A percentile compares a stretch with the other conserved stretches of the same genome.
phyloP scores from a whole-genome alignment of 2,888 invertebrate genomes.

The Pammene fasciana region DNA sequence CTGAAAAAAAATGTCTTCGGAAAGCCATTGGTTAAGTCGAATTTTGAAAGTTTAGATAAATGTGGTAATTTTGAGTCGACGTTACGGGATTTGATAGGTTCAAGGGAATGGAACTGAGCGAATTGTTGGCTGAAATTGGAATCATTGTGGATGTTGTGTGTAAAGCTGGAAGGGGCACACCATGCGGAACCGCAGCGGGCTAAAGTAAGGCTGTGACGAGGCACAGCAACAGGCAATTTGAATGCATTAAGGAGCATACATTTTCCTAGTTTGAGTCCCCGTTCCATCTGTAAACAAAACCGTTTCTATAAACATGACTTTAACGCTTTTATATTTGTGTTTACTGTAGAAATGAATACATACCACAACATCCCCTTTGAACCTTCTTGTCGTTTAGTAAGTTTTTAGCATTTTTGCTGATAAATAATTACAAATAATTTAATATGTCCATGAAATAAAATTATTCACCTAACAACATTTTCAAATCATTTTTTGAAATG shows the following conservation, averaged over 20 bases:
- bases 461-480: not conserved
- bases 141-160: not conserved
- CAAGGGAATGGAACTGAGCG: slow-evolving; percentile 55
- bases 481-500: slow-evolving; percentile 13
- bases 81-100: slow-evolving; percentile 47
- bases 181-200: slow-evolving; percentile 5
- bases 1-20: slow-evolving; percentile 64
- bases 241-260: slow-evolving; percentile 40
- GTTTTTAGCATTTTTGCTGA: slow-evolving; percentile 21
- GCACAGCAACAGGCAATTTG: slow-evolving; percentile 14
- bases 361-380: slow-evolving; percentile 52
- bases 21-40: slow-evolving; percentile 54
- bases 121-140: slow-evolving; percentile 35
- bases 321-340: no score
- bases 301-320: no score
- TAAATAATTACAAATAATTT: slow-evolving; percentile 30
- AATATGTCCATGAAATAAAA: not conserved
- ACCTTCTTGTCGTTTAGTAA: slow-evolving; percentile 17
- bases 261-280: slow-evolving; percentile 51
- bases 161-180: not conserved
- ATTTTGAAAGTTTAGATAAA: slow-evolving; percentile 47
- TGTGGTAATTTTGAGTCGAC: slow-evolving; percentile 51
- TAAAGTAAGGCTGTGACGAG: slow-evolving; percentile 20
- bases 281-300: slow-evolving; percentile 62
- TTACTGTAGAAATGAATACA: slow-evolving; percentile 21